phyloP scores from a whole-genome alignment of 2,113 vertebrate genomes.

The Polyodon spathula region DNA sequence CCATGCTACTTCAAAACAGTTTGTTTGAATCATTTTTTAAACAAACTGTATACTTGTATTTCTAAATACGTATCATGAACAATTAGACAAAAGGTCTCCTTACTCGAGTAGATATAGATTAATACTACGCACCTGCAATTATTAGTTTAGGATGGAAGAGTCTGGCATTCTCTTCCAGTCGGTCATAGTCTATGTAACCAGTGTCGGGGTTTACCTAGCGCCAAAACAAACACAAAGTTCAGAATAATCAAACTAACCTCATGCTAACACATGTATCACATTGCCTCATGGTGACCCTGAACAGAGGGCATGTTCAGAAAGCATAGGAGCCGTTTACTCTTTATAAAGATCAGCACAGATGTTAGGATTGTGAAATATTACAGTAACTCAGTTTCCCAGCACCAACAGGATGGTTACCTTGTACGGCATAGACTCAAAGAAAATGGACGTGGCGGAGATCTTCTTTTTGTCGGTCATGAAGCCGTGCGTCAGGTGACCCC shows the following conservation, averaged over 20 bases:
- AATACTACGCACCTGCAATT: constrained; percentile 68
- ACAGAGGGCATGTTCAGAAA: no score
- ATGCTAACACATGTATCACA: not conserved
- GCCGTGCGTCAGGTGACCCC: constrained; percentile 90
- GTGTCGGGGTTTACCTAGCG: constrained; percentile 81
- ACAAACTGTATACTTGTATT: no score
- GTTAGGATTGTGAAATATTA: not conserved
- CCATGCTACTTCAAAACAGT: no score
- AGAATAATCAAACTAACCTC: not conserved
- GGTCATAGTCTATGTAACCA: constrained; percentile 83
- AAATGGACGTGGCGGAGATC: constrained; percentile 91
- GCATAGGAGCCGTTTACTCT: no score
- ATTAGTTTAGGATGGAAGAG: constrained; percentile 91
- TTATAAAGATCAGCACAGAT: no score
- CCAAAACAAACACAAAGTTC: constrained; percentile 2
- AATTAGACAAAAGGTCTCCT: not conserved
- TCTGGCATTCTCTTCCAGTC: constrained; percentile 74
- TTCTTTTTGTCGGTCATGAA: constrained; percentile 98
- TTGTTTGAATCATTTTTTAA: no score
- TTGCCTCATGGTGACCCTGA: not conserved
- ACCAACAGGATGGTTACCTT: constrained; percentile 58
- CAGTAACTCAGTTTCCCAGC: not conserved
- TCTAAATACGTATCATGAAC: no score
- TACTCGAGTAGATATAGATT: not conserved
- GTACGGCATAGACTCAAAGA: constrained; percentile 97